Conservation (phyloP, 2,113 vertebrate species). For the Xenopus laevis region DNA sequence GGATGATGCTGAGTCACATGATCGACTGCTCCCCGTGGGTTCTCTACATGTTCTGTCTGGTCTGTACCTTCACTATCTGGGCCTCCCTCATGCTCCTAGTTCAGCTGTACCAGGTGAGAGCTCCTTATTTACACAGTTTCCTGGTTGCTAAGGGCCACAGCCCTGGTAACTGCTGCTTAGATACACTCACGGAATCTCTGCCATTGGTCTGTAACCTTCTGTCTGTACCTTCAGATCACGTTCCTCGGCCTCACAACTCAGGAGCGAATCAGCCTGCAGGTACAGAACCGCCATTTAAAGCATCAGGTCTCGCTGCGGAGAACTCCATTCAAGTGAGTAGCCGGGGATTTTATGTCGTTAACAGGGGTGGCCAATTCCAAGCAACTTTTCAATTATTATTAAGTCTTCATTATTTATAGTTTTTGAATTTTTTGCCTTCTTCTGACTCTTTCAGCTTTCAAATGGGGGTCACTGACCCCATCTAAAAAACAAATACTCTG, state of each 20-base stretch:
- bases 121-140: not conserved
- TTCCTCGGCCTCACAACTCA: slow-evolving; percentile 85
- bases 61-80: slow-evolving; percentile 76
- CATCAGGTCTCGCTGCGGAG: slow-evolving; percentile 76
- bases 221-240: slow-evolving; percentile 64
- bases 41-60: slow-evolving; percentile 70
- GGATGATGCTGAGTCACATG: slow-evolving; percentile 66
- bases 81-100: slow-evolving; percentile 65
- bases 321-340: slow-evolving; percentile 88
- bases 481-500: too few relatives aligned
- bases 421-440: too few relatives aligned
- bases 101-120: slow-evolving; percentile 87
- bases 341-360: too few relatives aligned
- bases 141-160: not conserved
- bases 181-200: too few relatives aligned
- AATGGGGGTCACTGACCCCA: too few relatives aligned
- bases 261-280: slow-evolving; percentile 75
- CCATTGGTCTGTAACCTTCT: not conserved
- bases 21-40: slow-evolving; percentile 84
- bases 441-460: too few relatives aligned
- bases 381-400: too few relatives aligned
- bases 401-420: too few relatives aligned
- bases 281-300: slow-evolving; percentile 69
- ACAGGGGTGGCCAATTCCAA: too few relatives aligned
- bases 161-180: too few relatives aligned